Evolutionary conservation across 2,888 invertebrate genomes (phyloP), one percentile per base, ranked within the genome.

Genomic region (Drosophila prostipennis): DNA sequence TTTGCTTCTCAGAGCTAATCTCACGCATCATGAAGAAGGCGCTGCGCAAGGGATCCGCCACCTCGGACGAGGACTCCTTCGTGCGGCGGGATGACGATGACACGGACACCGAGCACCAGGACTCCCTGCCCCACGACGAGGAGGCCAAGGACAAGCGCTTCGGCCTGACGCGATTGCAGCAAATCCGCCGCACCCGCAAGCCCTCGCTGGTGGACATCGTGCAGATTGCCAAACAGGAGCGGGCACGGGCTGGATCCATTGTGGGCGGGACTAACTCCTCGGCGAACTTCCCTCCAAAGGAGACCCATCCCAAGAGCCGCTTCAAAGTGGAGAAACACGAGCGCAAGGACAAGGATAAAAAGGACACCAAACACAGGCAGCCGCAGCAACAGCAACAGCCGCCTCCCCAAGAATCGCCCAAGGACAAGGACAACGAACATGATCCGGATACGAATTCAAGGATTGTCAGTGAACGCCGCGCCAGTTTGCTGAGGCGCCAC

Each of bases 51-150:
- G 91, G 93, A 2, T 94, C 94, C 11, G 92, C 91, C 52, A 92
- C 93, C 14, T 93, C 93, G 1, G 93, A 93, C 11, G 94, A 94
- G 55, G 93, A 93, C 34, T 92, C 92, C 5, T 80, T 83, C 49
- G 77, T 79, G 39, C 87, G 84, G 3, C 91, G 87, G 75, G 92
- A 92, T 26, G 92, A 93, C 56, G 95, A 94, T 72, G 95, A 94
- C 89, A 95, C 95, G 0, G 95, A 95, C 77, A 95, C 94, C 0
- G 95, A 95, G 77, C 95, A 95, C 89, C 95, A 95, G 76, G 95
- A 95, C 86, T 94, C 94, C 0, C 89, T 96, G 70, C 95, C 95
- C 0, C 95, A 94, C 82, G 95, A 94, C 74, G 89, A 92, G 59
- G 91, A 92, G 57, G 87, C 87, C 29, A 90, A 89, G 48, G 89